Conservation (phyloP, 2,888 invertebrate genomes). For the Amphipyra tragopoginis region DNA sequence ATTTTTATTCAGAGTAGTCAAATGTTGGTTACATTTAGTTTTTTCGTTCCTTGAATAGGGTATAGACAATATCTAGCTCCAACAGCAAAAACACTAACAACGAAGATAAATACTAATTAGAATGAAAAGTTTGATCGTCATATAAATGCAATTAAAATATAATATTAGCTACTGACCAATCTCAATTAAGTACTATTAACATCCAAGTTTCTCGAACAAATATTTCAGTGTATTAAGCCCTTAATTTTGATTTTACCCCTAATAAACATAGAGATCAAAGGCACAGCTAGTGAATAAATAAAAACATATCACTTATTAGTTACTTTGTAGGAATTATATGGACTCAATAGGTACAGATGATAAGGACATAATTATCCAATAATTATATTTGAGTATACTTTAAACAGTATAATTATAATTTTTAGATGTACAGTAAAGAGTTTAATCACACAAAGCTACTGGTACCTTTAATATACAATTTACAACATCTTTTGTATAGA, state of each 20-base stretch:
- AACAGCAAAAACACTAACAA: slow-evolving; percentile 37
- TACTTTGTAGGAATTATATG: slow-evolving; percentile 39
- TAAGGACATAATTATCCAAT: slow-evolving; percentile 23
- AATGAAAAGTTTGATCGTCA: slow-evolving; percentile 40
- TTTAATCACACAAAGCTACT: slow-evolving; percentile 43
- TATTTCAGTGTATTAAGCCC: slow-evolving; percentile 28
- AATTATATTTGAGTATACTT: slow-evolving; percentile 30
- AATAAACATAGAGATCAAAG: slow-evolving; percentile 52
- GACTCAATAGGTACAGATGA: slow-evolving; percentile 37
- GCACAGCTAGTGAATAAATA: slow-evolving; percentile 60
- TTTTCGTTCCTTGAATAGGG: neutral
- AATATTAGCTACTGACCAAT: slow-evolving; percentile 34
- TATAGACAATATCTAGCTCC: slow-evolving; percentile 13
- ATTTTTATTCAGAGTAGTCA: too few relatives aligned
- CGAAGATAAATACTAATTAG: slow-evolving; percentile 20
- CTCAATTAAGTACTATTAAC: slow-evolving; percentile 48
- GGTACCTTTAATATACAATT: slow-evolving; percentile 47
- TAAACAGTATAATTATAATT: slow-evolving; percentile 26
- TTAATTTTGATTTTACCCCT: slow-evolving; percentile 41
- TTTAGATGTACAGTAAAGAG: slow-evolving; percentile 39
- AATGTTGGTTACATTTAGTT: too few relatives aligned
- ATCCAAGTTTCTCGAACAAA: slow-evolving; percentile 26
- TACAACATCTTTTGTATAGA: slow-evolving; percentile 37
- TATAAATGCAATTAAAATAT: slow-evolving; percentile 42
- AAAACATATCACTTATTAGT: slow-evolving; percentile 38